Evolutionary conservation across 2,113 vertebrate species (phyloP).

Genomic region (Aleadryas rufinucha): DNA sequence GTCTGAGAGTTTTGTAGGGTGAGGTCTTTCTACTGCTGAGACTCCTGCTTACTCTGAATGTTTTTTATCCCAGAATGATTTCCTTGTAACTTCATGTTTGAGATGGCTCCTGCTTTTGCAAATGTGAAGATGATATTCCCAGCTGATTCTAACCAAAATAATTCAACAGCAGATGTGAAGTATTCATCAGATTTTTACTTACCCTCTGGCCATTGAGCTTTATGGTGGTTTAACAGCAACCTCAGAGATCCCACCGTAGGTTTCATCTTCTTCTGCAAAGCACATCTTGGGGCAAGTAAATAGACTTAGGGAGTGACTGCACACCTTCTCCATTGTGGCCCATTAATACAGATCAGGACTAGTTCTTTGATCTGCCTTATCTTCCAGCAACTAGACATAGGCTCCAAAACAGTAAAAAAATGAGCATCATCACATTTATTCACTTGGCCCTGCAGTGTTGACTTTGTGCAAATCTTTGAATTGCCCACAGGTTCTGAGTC

Average conservation of each 20-base stretch:
- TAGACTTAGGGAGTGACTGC: neutral
- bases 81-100: neutral
- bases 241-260: neutral
- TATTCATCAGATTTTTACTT: neutral
- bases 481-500: neutral
- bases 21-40: neutral
- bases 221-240: neutral
- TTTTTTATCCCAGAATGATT: neutral
- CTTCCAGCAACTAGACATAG: neutral
- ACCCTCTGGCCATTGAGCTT: neutral
- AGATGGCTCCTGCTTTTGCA: neutral
- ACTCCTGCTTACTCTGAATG: neutral
- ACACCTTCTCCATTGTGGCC: neutral
- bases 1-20: neutral
- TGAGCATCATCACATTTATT: neutral
- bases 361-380: neutral
- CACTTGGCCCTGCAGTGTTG: accelerated
- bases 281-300: neutral
- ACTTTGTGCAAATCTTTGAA: neutral
- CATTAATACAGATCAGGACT: neutral
- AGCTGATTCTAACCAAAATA: neutral
- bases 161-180: neutral
- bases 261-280: neutral
- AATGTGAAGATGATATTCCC: neutral
- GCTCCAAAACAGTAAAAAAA: neutral